Conservation (phyloP, 2,113 vertebrate genomes). For the Cyanocitta stelleri region DNA sequence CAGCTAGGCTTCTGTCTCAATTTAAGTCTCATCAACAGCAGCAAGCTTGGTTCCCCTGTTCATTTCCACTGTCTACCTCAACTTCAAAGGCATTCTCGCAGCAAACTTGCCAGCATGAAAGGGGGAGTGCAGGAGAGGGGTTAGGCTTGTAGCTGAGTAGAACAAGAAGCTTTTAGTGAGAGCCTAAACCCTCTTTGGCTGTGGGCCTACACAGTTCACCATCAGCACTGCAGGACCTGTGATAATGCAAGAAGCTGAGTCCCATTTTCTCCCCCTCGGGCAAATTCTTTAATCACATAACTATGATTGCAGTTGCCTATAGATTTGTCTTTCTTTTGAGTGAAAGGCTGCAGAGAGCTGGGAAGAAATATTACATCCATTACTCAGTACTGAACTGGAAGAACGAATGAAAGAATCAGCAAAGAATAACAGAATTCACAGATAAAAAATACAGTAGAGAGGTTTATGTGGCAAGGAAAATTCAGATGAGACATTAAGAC, state of each 20-base stretch:
- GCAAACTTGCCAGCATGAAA: neutral
- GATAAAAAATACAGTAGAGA: neutral
- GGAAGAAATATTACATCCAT: neutral
- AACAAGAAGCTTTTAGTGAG: neutral
- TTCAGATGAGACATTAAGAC: neutral
- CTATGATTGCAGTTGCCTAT: neutral
- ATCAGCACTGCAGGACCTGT: neutral
- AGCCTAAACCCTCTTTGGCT: neutral
- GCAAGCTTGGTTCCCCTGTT: neutral
- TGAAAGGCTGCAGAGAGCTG: neutral
- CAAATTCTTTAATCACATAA: slow-evolving; percentile 14
- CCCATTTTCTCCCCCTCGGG: neutral
- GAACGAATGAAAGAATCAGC: neutral
- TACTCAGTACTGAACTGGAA: neutral
- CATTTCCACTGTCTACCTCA: neutral
- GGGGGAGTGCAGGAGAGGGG: neutral
- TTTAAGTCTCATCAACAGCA: slow-evolving; percentile 10
- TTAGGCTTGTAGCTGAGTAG: neutral
- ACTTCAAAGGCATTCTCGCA: slow-evolving; percentile 6
- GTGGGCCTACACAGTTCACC: neutral
- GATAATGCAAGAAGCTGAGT: neutral
- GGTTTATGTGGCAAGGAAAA: neutral
- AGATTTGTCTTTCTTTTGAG: neutral
- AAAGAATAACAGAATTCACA: neutral
- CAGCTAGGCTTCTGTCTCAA: neutral